phyloP scores from a whole-genome alignment of 2,113 vertebrate genomes.

The Zingel zingel region DNA sequence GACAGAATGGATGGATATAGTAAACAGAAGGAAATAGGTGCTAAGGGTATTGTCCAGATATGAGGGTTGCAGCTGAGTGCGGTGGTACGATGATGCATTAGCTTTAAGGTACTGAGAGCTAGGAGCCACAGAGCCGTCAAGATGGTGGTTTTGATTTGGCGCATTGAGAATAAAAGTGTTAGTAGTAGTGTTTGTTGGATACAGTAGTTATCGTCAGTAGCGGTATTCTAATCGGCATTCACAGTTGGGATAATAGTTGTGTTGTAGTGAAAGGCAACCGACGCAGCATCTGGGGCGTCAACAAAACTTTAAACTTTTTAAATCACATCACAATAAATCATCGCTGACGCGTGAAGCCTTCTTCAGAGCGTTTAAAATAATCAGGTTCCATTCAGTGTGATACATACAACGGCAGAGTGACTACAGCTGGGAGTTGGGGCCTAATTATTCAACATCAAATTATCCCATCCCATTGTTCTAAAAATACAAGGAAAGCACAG shows the following conservation, averaged over 20 bases:
- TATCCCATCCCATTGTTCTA: too few relatives aligned
- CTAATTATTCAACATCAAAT: too few relatives aligned
- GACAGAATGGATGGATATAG: constrained; percentile 50
- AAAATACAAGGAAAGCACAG: too few relatives aligned
- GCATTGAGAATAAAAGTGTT: not conserved
- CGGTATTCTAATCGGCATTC: not conserved
- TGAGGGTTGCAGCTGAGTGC: constrained; percentile 27
- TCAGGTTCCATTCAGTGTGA: too few relatives aligned
- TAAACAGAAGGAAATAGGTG: constrained; percentile 51
- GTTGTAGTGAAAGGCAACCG: not conserved
- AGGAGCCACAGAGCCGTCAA: not conserved
- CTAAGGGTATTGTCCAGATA: constrained; percentile 51
- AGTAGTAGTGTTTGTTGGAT: not conserved
- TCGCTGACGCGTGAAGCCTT: too few relatives aligned
- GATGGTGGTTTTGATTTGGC: not conserved
- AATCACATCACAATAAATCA: too few relatives aligned
- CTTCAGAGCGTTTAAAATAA: too few relatives aligned
- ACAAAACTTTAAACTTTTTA: not conserved
- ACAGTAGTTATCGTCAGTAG: too few relatives aligned
- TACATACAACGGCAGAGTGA: too few relatives aligned
- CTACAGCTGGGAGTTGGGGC: too few relatives aligned
- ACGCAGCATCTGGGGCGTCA: not conserved
- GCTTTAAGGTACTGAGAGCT: not conserved
- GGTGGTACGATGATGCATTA: constrained; percentile 19
- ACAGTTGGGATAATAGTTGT: not conserved